Base-by-base conservation (phyloP, 1,140 invertebrate genomes). In the Maconellicoccus hirsutus region DNA sequence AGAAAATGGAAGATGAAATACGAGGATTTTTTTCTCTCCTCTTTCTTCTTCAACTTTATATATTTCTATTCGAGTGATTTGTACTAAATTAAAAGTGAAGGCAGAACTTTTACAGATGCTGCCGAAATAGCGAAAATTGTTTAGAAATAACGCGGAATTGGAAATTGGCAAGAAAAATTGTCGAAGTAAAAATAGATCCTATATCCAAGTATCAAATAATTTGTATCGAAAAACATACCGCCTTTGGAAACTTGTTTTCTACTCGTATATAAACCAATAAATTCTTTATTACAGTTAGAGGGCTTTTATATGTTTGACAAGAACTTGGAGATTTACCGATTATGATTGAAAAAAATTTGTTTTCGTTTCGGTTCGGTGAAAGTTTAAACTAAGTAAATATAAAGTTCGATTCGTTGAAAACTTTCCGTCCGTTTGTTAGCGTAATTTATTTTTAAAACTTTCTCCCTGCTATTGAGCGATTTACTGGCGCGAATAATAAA, bases 1-100 rank as follows among this genome's bases (percentile, higher is more conserved):
- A 52, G 42, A 52, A 52, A 52, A 52, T 52, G 42, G 42, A 52
- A 52, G n/a, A 52, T 52, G 42, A 52, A 52, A 52, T 52, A 52
- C 42, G 42, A 52, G 42, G 4, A 19, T 52, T 52, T 52, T 52
- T 52, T 52, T 16, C n/a, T 52, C 42, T 52, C n/a, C n/a, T 52
- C 42, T 52, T 3, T 6, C 10, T 2, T 16, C 42, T 52, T 52
- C 10, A 52, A 52, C 42, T 52, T 52, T 52, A 52, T 52, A 52
- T 52, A 52, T 52, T 52, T 52, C 42, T 52, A 52, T 52, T 52
- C 42, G 42, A 52, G 42, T 52, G 42, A 52, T 52, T 52, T 52
- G 42, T 52, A 52, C 42, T 52, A 52, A 52, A 52, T 52, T 52
- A 52, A 52, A 52, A 52, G n/a, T 52, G 42, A 52, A 52, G 42